phyloP scores from a whole-genome alignment of 2,888 invertebrate genomes.

The Hypena proboscidalis region DNA sequence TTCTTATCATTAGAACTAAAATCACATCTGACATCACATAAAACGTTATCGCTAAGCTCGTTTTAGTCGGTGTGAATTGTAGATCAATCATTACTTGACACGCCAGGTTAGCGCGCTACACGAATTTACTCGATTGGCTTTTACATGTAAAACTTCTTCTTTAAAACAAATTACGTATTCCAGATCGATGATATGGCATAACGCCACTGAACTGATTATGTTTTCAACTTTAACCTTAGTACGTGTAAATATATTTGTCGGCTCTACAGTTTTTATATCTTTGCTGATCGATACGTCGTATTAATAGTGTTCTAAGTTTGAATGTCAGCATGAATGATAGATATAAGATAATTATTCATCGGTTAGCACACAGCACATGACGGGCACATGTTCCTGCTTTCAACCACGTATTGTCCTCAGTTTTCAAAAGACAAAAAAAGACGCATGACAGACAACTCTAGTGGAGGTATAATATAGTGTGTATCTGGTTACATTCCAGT shows the following conservation, averaged over 20 bases:
- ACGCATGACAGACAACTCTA: conserved; percentile 22
- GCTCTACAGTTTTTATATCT: conserved; percentile 17
- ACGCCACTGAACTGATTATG: no score
- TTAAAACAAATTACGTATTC: no score
- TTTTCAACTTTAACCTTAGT: conserved; percentile 17
- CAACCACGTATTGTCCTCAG: conserved; percentile 1
- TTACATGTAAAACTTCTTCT: no score
- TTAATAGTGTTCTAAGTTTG: neutral
- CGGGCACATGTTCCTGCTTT: conserved; percentile 33
- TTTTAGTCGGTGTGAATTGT: conserved; percentile 24
- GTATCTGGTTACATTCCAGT: no score
- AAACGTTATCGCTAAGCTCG: conserved; percentile 40
- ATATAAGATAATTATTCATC: conserved; percentile 20
- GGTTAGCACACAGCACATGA: conserved; percentile 20
- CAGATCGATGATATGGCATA: no score
- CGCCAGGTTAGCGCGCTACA: no score
- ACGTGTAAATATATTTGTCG: conserved; percentile 16
- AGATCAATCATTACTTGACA: conserved; percentile 39
- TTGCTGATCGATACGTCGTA: conserved; percentile 13
- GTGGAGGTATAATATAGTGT: conserved; percentile 31
- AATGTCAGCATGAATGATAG: conserved; percentile 13
- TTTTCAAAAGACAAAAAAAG: conserved; percentile 22
- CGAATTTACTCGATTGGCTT: no score
- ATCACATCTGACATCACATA: conserved; percentile 56
- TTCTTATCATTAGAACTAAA: conserved; percentile 51